A percentile compares a stretch with the other conserved stretches of the same genome.
These are phyloP conservation scores for Pachyuromys duprasi DNA, from an alignment of 2,797 vertebrate genomes.

Conservation along the genomic window DNA sequence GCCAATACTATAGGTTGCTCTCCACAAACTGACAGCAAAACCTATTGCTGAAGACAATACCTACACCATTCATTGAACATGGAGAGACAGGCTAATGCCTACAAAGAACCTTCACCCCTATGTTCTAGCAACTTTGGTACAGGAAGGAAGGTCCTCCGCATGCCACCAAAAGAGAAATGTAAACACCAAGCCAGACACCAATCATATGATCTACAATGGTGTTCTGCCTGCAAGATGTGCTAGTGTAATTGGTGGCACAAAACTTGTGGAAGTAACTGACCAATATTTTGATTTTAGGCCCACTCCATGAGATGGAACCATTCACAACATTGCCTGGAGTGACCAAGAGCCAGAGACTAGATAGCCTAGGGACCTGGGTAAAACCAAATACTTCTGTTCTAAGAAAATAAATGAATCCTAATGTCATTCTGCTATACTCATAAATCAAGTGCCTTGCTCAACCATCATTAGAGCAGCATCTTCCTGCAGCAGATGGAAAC, in stretches of 20 bases:
- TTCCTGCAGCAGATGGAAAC: not conserved
- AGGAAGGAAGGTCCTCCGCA: not conserved
- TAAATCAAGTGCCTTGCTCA: not conserved
- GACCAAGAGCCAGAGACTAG: not conserved
- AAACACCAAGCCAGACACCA: not conserved
- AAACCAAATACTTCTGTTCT: not conserved
- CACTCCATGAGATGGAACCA: not conserved
- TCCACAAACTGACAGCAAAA: not conserved
- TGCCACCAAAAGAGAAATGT: not conserved
- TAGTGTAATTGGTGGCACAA: not conserved
- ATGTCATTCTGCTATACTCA: not conserved
- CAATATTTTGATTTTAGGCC: not conserved
- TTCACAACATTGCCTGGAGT: not conserved
- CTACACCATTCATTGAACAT: not conserved
- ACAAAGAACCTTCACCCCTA: not conserved
- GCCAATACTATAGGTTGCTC: not conserved
- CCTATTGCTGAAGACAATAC: not conserved
- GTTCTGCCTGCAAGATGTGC: not conserved
- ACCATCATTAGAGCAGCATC: not conserved
- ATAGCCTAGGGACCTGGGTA: too few relatives aligned
- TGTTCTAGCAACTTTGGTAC: not conserved
- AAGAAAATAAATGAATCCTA: not conserved
- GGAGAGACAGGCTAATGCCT: not conserved
- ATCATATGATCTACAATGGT: not conserved
- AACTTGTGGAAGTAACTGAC: not conserved